These are phyloP conservation scores for Anticlea derivata DNA, from an alignment of 2,888 invertebrate genomes.

Conservation along the genomic window DNA sequence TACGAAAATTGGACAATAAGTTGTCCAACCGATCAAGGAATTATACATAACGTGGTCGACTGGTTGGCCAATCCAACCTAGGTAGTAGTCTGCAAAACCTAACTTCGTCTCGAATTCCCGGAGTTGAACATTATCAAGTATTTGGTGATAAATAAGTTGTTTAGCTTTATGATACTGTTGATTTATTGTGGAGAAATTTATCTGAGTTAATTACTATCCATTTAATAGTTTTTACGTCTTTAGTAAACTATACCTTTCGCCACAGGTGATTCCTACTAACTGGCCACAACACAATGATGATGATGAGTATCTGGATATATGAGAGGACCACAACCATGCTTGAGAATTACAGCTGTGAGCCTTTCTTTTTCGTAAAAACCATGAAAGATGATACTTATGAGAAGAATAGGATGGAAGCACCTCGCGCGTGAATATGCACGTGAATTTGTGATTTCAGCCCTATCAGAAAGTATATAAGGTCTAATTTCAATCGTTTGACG, in stretches of 20 bases:
- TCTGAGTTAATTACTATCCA: constrained; percentile 12
- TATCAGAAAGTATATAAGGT: no score
- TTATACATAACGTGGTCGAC: constrained; percentile 8
- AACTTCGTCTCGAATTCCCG: constrained; percentile 60
- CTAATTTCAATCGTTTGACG: no score
- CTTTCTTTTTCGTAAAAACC: no score
- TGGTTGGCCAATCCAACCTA: constrained; percentile 40
- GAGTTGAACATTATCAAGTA: constrained; percentile 78
- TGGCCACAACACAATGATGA: no score
- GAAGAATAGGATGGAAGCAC: no score
- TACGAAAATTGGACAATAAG: constrained; percentile 10
- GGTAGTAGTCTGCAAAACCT: constrained; percentile 53
- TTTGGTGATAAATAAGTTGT: constrained; percentile 79
- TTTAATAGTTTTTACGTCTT: constrained; percentile 4
- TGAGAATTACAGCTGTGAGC: no score
- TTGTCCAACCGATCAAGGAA: constrained; percentile 9
- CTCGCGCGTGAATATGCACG: no score
- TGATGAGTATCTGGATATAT: no score
- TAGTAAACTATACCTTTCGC: not conserved
- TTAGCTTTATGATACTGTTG: constrained; percentile 64
- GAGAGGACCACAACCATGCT: no score
- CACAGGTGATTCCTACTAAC: no score
- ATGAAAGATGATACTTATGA: no score
- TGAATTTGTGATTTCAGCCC: no score
- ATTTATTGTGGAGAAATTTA: constrained; percentile 47